phyloP scores from a whole-genome alignment of 1,140 invertebrate genomes.

The Trissolcus basalis region DNA sequence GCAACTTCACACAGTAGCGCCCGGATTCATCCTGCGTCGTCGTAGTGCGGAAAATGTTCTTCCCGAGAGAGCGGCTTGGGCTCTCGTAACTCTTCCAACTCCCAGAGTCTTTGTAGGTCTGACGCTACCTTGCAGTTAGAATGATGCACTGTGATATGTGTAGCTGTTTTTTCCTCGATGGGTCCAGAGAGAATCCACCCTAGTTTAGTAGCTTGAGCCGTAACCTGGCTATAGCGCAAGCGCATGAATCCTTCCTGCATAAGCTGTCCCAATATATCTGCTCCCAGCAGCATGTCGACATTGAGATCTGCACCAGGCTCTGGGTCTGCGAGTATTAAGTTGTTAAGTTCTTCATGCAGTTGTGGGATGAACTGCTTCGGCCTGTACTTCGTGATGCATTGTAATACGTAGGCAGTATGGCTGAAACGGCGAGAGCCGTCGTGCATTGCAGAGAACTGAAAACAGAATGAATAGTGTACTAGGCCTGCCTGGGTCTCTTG shows the following conservation, averaged over 20 bases:
- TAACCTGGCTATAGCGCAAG: neutral
- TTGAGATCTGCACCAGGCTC: neutral
- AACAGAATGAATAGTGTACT: neutral
- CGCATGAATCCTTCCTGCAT: neutral
- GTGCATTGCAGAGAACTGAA: neutral
- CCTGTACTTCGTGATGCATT: neutral
- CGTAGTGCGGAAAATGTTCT: neutral
- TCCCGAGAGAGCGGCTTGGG: neutral
- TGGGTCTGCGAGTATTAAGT: neutral
- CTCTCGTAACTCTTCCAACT: neutral
- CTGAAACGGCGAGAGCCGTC: neutral
- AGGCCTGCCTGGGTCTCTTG: neutral
- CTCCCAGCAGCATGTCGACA: neutral
- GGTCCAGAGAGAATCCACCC: neutral
- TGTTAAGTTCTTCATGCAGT: neutral
- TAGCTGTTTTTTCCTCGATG: no score
- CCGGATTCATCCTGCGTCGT: neutral
- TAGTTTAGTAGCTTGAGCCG: neutral
- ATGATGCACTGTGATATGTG: no score
- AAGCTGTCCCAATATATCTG: neutral
- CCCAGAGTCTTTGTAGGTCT: neutral
- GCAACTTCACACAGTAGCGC: neutral
- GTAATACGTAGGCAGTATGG: neutral
- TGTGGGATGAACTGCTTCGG: neutral
- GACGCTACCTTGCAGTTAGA: no score